These are phyloP conservation scores for Microlaimidae sp. DNA, from an alignment of 2,888 invertebrate species.

Conservation along the genomic window DNA sequence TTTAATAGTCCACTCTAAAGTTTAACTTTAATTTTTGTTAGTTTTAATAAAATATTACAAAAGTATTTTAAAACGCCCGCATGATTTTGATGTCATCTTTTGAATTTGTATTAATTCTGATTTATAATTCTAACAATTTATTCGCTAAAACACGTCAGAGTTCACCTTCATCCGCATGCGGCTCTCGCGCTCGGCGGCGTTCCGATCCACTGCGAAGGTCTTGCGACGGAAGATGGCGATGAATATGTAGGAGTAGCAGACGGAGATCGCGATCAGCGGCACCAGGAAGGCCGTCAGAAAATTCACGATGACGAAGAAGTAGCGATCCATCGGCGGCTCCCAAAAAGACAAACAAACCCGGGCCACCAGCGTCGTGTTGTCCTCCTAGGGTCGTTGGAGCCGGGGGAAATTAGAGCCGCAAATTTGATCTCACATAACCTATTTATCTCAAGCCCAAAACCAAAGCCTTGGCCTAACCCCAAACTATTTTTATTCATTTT, in stretches of 20 bases:
- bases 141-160: too few relatives aligned
- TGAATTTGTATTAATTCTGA: too few relatives aligned
- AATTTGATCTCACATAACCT: neutral
- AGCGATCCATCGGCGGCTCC: neutral
- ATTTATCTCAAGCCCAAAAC: neutral
- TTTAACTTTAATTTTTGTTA: too few relatives aligned
- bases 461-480: too few relatives aligned
- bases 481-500: too few relatives aligned
- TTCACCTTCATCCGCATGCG: slow-evolving; percentile 5
- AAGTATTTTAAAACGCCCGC: too few relatives aligned
- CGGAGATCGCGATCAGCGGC: slow-evolving; percentile 13
- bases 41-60: too few relatives aligned
- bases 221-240: slow-evolving; percentile 5
- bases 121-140: too few relatives aligned
- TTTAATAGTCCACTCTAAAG: too few relatives aligned
- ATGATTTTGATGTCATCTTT: too few relatives aligned
- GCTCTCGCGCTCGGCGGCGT: slow-evolving; percentile 12
- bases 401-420: neutral
- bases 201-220: slow-evolving; percentile 10
- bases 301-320: slow-evolving; percentile 12
- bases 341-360: slow-evolving; percentile 8
- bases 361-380: neutral
- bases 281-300: slow-evolving; percentile 12
- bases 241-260: slow-evolving; percentile 12
- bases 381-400: too few relatives aligned